Evolutionary conservation across 2,113 vertebrate species (phyloP), one percentile per base, ranked within the genome.

Genomic region (Pomatorhinus ruficollis): DNA sequence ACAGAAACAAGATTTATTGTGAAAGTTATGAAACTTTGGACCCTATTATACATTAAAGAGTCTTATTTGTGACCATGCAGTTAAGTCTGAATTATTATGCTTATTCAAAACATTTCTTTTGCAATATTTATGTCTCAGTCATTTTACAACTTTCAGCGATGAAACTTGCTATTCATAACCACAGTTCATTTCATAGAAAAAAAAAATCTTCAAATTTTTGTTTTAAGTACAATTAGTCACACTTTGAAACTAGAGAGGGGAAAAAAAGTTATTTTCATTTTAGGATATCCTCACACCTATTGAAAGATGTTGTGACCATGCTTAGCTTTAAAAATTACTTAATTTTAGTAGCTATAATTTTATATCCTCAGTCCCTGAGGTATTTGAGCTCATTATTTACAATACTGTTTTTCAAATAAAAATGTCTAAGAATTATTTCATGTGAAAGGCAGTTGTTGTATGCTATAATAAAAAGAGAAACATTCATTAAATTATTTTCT

Each of bases 1-100:
- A 78, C 44, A 69, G 60, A 82, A 79, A 39, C 13, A 85, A 90
- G 78, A 96, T 96, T 97, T 95, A 97, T 71, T 84, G 68, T 59
- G 11, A 94, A 40, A 84, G 49, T 60, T 93, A 75, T 91, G 63
- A 96, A 93, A 94, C 30, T 89, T 81, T 68, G 47, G 60, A 66
- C 39, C 23, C 27, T 40, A 30, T 84, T 68, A 87, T 81, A 50
- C 50, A 78, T 45, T 63, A 80, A 59, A 80, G 54, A 93, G 74
- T 57, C 49, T 77, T 89, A 83, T 92, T 97, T 95, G 95, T 89
- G 84, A 74, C 25, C 22, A 47, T 35, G 20, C 44, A 90, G 57
- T 93, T 91, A 87, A 52, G 57, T 83, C 37, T 93, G 85, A 97
- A 71, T 91, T 94, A 95, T 37, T 82, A 31, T 66, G 74, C 61